These are phyloP conservation scores for Blera fallax DNA, from an alignment of 2,888 invertebrate genomes.

Conservation along the genomic window DNA sequence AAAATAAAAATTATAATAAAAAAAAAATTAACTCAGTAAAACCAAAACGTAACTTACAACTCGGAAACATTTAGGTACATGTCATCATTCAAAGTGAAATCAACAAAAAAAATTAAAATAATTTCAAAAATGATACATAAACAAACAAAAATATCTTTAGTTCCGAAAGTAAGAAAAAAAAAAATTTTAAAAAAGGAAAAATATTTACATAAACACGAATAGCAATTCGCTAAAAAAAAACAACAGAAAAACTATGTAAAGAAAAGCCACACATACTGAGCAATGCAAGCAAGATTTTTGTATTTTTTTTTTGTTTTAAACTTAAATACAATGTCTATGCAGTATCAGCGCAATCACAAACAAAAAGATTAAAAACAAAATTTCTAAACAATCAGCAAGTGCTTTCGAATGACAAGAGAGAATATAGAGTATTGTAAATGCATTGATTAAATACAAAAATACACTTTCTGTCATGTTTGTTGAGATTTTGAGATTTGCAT, in stretches of 20 bases:
- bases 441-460: conserved; percentile 25
- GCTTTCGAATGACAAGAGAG: conserved; percentile 15
- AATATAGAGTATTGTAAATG: not conserved
- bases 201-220: conserved; percentile 19
- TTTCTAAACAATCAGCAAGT: conserved; percentile 15
- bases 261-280: conserved; percentile 54
- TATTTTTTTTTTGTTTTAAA: not conserved
- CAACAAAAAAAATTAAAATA: no score
- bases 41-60: conserved; percentile 42
- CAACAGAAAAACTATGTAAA: not conserved
- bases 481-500: not conserved
- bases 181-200: not conserved
- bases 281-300: conserved; percentile 54
- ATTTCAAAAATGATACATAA: not conserved
- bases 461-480: not conserved
- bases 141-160: not conserved
- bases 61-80: conserved; percentile 52
- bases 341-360: conserved; percentile 18
- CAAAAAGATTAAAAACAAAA: conserved; percentile 2
- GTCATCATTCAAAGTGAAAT: conserved; percentile 59
- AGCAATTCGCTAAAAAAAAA: conserved; percentile 21
- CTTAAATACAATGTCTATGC: not conserved
- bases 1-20: no score
- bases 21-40: conserved; percentile 38
- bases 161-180: conserved; percentile 11